These are phyloP conservation scores for Drosophila kanapiae DNA, from an alignment of 1,140 invertebrate genomes.

Conservation along the genomic window DNA sequence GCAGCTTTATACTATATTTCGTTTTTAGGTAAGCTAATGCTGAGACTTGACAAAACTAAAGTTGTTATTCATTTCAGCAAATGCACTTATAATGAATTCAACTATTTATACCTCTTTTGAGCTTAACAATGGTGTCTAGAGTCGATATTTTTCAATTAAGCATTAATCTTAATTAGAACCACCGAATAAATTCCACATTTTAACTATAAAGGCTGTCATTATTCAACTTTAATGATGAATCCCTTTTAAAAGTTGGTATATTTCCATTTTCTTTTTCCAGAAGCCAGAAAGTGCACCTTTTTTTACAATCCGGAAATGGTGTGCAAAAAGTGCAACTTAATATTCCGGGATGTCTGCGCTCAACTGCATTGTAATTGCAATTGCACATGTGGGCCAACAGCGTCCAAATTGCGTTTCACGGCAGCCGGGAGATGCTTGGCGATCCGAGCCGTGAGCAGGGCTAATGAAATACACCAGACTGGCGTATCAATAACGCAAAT, in stretches of 20 bases:
- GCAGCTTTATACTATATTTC: not conserved
- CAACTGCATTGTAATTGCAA: conserved; percentile 64
- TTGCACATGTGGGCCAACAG: conserved; percentile 21
- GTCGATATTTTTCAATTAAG: no score
- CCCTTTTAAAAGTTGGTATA: no score
- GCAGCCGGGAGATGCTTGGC: conserved; percentile 31
- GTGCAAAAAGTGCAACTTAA: conserved; percentile 2
- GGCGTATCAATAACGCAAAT: conserved; percentile 61
- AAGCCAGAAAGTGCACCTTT: conserved; percentile 1
- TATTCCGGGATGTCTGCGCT: conserved; percentile 14
- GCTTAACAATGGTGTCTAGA: no score
- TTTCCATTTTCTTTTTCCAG: no score
- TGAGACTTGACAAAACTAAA: not conserved
- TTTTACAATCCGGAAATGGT: conserved; percentile 1
- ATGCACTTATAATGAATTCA: no score
- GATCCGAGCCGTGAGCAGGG: conserved; percentile 23
- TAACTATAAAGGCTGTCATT: no score
- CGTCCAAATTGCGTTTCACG: conserved; percentile 61
- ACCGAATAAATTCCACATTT: no score
- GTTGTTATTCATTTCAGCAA: no score
- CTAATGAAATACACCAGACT: conserved; percentile 59
- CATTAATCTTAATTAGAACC: no score
- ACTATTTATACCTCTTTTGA: no score
- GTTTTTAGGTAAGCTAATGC: no score
- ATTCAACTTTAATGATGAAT: no score